Evolutionary conservation across 2,113 vertebrate species (phyloP).

Genomic region (Hydropotes inermis): DNA sequence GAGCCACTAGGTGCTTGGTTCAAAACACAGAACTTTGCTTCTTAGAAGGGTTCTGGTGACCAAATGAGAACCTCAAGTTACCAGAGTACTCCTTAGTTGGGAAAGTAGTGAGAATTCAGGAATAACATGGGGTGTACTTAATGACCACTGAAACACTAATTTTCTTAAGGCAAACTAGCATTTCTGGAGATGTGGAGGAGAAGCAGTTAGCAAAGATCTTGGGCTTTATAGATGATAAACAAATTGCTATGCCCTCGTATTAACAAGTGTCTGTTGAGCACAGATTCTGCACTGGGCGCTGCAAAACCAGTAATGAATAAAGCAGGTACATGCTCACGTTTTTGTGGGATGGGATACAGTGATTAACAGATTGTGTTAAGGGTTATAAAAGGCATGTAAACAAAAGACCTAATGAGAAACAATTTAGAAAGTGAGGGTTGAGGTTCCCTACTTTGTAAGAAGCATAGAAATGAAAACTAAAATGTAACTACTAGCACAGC

Average conservation of each 20-base stretch:
- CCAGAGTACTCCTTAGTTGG: constrained; percentile 70
- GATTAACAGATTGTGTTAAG: background rate
- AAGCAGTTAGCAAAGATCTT: background rate
- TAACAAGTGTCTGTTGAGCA: background rate
- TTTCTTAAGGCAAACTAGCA: constrained; percentile 34
- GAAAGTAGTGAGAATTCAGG: constrained; percentile 63
- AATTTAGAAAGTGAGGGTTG: background rate
- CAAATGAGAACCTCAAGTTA: constrained; percentile 70
- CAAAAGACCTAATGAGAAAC: background rate
- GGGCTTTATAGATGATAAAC: background rate
- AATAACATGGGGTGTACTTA: constrained; percentile 67
- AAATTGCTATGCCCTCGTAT: background rate
- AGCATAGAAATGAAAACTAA: background rate
- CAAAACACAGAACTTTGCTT: constrained; percentile 56
- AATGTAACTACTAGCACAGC: background rate
- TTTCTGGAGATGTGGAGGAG: constrained; percentile 9
- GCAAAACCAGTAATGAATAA: background rate
- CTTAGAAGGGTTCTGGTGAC: constrained; percentile 66
- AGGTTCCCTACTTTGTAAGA: background rate
- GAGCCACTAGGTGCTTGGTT: background rate
- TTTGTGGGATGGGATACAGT: background rate
- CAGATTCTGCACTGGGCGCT: background rate
- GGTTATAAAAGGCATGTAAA: background rate
- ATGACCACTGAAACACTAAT: constrained; percentile 54
- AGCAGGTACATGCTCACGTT: background rate